Base-by-base conservation (phyloP, 2,888 invertebrate genomes). In the Apoda limacodes region DNA sequence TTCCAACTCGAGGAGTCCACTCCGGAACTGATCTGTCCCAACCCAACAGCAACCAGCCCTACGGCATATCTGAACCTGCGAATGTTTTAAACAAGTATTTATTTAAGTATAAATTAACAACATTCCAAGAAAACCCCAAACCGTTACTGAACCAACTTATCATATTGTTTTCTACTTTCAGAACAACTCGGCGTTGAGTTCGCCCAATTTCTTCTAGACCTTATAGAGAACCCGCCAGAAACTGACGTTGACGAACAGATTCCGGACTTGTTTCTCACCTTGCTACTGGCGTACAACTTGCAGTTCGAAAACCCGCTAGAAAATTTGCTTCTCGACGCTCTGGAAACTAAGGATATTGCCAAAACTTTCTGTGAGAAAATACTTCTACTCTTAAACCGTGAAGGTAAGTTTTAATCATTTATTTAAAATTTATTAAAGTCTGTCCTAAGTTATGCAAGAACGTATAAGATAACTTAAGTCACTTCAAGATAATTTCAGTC, bases 291-390 rank as follows among this genome's bases (percentile, higher is more conserved):
- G 0, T 95, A 92, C 62, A 97, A 97, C 74, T 82, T 96, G 22
- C 96, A 97, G 69, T 95, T 95, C 58, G 74, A 82, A 15, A 81
- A 80, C 33, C 70, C 80, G 6, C 67, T 76, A 5, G 89, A 90
- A 30, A 93, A 91, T 58, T 76, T 90, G 3, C 82, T 92, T 7
- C 66, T 93, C 9, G 85, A 86, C 43, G 87, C 89, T 1, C 69
- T 93, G 47, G 86, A 88, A 46, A 83, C 84, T 30, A 68, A 86
- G 38, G 82, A 86, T 22, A 85, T 86, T 26, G 93, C 94, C 1
- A 95, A 95, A 70, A 88, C 86, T 1, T 93, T 97, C 54, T 95
- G 95, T 3, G 95, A 96, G 63, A 96, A 95, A 69, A 84, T 94
- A 28, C 80, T 97, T 26, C 71, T 95, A 30, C 78, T 96, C 28